Evolutionary conservation across 2,888 invertebrate genomes (phyloP), one percentile per base, ranked within the genome.

Genomic region (Drosophila subquinaria): DNA sequence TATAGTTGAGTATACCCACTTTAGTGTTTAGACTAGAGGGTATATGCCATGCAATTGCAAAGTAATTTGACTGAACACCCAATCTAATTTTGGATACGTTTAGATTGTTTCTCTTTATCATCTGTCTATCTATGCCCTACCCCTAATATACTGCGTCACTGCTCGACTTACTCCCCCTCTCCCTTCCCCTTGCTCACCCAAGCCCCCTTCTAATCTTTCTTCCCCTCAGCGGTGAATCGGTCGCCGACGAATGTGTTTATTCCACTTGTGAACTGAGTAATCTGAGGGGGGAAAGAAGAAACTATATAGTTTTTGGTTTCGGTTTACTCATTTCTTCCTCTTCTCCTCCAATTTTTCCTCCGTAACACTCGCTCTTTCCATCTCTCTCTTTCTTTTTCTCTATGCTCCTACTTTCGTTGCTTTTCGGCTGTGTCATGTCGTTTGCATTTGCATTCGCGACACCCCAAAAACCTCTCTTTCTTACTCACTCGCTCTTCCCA

Each of bases 341-440:
- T 20, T 8, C 23, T 15, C 11, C 11, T 30, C n/a, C 36, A 27
- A 35, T 35, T 13, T 4, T 13, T 13, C 36, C 36, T 13, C 5
- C 36, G 15, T 2, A 38, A 38, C n/a, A n/a, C 9, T 15, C 15
- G 20, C 27, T 15, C 23, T 48, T 30, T n/a, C n/a, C n/a, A 4
- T 30, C 11, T 20, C 15, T 20, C 30, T 30, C 9, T 4, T 33
- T 4, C 33, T 13, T 17, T 13, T 17, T 42, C 13, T 10, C 13
- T 27, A 10, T 9, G 17, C 30, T 6, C 10, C 56, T 10, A n/a
- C 30, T 40, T 13, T 20, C 10, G 4, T 23, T 15, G 23, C 38
- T 11, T 38, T 64, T 59, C 40, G 56, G 63, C 69, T 67, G 75
- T 59, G 73, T 80, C 73, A 79, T 64, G 55, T 53, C 53, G 43